Percentiles rank a stretch among this genome's conserved stretches.
Evolutionary conservation across 2,797 vertebrate species (phyloP).

Genomic region (Moxostoma hubbsi): DNA sequence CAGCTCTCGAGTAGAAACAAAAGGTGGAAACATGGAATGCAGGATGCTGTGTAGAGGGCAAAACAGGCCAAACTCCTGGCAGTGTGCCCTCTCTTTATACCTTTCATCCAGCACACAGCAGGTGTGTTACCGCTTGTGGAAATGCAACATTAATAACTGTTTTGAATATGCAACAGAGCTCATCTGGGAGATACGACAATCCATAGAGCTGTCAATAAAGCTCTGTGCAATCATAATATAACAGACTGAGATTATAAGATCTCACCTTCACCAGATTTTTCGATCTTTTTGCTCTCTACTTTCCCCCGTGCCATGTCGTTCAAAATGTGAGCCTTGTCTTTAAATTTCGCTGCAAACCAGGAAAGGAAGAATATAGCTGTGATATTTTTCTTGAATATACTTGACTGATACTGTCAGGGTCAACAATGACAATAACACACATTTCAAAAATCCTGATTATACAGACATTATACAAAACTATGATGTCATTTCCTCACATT

Average conservation of each 20-base stretch:
- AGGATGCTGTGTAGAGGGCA: constrained; percentile 20
- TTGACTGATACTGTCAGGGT: constrained; percentile 15
- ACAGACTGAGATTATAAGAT: constrained; percentile 50
- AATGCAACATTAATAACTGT: constrained; percentile 46
- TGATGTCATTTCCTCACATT: constrained; percentile 6
- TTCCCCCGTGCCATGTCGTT: constrained; percentile 81
- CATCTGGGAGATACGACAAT: constrained; percentile 45
- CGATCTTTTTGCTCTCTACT: constrained; percentile 74
- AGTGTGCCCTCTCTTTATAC: constrained; percentile 42
- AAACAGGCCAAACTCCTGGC: constrained; percentile 45
- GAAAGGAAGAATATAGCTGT: constrained; percentile 57
- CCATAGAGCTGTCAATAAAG: constrained; percentile 40
- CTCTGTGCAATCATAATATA: constrained; percentile 40
- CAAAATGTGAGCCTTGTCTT: constrained; percentile 84
- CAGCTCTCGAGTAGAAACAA: constrained; percentile 52
- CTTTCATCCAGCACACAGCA: constrained; percentile 51
- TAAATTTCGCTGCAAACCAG: constrained; percentile 85
- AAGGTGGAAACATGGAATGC: constrained; percentile 41
- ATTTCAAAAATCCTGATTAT: constrained; percentile 14
- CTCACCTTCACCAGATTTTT: constrained; percentile 76
- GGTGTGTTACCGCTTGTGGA: constrained; percentile 36
- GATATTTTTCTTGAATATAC: constrained; percentile 17
- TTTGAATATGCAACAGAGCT: constrained; percentile 54
- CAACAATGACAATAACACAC: constrained; percentile 17
- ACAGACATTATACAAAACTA: constrained; percentile 12